These are phyloP conservation scores for Orthonychiurus folsomi DNA, from an alignment of 2,888 invertebrate genomes.

Conservation along the genomic window DNA sequence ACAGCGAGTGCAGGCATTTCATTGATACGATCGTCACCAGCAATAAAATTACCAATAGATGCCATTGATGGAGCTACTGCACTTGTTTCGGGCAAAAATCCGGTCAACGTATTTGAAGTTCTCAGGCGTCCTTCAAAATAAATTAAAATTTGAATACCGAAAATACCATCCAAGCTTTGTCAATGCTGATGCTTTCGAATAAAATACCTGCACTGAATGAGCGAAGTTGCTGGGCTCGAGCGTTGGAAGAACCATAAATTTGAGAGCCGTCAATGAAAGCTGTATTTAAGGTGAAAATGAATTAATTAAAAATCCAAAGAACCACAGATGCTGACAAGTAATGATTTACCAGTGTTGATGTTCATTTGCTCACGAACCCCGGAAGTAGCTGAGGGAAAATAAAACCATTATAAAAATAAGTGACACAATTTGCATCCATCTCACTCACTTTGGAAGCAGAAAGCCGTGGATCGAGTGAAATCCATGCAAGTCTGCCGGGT, in stretches of 20 bases:
- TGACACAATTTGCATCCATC: not conserved
- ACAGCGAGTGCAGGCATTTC: conserved; percentile 34
- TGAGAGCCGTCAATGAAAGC: conserved; percentile 36
- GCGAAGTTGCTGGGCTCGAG: conserved; percentile 19
- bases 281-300: no score
- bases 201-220: no score
- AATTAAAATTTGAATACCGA: not conserved
- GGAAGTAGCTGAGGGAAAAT: conserved; percentile 8
- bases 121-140: conserved; percentile 18
- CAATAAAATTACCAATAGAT: conserved; percentile 30
- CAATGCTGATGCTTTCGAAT: no score
- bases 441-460: conserved; percentile 16
- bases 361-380: conserved; percentile 35
- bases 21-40: conserved; percentile 38
- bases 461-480: conserved; percentile 37
- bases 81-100: conserved; percentile 27
- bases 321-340: no score
- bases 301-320: no score
- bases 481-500: conserved; percentile 29
- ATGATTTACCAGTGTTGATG: no score
- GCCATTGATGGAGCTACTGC: not conserved
- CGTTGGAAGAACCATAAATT: conserved; percentile 26
- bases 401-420: not conserved
- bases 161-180: not conserved
- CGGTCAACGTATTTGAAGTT: conserved; percentile 23